Evolutionary conservation across 1,140 invertebrate genomes (phyloP).

Genomic region (Drosophila ananassae): DNA sequence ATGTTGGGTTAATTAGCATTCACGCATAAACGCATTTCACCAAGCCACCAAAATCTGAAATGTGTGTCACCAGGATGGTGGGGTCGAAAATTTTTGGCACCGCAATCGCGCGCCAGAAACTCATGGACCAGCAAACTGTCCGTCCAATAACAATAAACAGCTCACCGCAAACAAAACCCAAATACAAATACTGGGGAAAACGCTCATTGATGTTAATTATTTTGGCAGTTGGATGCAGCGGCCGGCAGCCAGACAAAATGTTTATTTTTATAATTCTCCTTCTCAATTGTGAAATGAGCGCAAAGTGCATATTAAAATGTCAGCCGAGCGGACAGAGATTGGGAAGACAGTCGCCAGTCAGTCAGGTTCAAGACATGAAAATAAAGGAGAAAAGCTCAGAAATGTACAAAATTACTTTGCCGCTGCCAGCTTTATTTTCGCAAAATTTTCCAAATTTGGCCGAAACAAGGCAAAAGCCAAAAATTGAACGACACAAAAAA

Average conservation of each 20-base stretch:
- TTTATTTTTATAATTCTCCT: slow-evolving; percentile 60
- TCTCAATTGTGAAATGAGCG: slow-evolving; percentile 56
- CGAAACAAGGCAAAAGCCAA: slow-evolving; percentile 14
- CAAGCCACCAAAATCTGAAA: slow-evolving; percentile 21
- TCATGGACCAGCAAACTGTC: slow-evolving; percentile 26
- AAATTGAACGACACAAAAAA: slow-evolving; percentile 30
- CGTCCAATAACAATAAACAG: slow-evolving; percentile 46
- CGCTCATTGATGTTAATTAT: slow-evolving; percentile 64
- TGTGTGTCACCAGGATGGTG: slow-evolving; percentile 34
- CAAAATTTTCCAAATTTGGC: slow-evolving; percentile 63
- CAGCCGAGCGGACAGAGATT: slow-evolving; percentile 43
- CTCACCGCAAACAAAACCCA: slow-evolving; percentile 8
- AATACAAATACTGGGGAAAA: slow-evolving; percentile 22
- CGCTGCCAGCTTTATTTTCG: slow-evolving; percentile 42
- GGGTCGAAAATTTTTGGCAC: slow-evolving; percentile 29
- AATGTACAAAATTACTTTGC: slow-evolving; percentile 47
- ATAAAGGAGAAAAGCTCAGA: slow-evolving; percentile 22
- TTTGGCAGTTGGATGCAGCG: slow-evolving; percentile 54
- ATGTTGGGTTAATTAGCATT: slow-evolving; percentile 52
- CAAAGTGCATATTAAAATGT: slow-evolving; percentile 77
- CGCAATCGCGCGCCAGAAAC: slow-evolving; percentile 29
- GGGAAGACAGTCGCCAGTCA: slow-evolving; percentile 16
- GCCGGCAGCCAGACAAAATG: slow-evolving; percentile 36
- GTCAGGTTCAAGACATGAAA: slow-evolving; percentile 35
- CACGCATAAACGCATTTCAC: slow-evolving; percentile 43